Evolutionary conservation across 92 coral and sea anemone genomes (phyloP), one percentile per base, ranked within the genome.

Genomic region (Palythoa grandis): DNA sequence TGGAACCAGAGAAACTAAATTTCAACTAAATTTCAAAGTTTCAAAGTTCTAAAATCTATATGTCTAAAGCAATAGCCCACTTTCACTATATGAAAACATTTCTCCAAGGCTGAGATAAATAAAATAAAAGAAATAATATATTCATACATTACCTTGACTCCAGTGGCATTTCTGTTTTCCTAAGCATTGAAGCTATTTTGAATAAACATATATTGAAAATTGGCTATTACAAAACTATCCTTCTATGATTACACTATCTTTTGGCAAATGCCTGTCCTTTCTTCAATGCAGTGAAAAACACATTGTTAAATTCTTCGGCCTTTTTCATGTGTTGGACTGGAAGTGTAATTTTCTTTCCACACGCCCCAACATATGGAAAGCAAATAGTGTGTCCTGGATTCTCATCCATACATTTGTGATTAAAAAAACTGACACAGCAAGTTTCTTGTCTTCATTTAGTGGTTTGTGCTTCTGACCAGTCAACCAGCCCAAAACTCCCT

Each of bases 331-430:
- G 69, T 63, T 63, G 69, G 69, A 63, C 69, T 63, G 69, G 69
- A 63, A 63, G 35, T 63, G 69, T 63, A 63, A 63, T 63, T 63
- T 63, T 29, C 69, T 63, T 63, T 63, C 69, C 69, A n/a, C 69
- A 63, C 5, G 35, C 69, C 69, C 69, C 69, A 20, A 19, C 69
- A 63, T 63, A 63, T 63, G 69, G 35, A 63, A 63, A 63, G 69
- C 69, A 63, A n/a, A 63, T 63, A 63, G 69, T 63, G 69, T 63
- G 69, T 63, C 69, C 69, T 63, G 69, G 69, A 63, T 63, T 63
- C 69, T 63, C 69, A 63, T 63, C 69, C 69, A 63, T 63, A 63
- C 69, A 63, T 63, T 63, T 63, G 69, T 63, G 85, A 73, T 63
- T 63, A 63, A 63, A 63, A 63, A 17, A 63, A 63, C 35, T 63